A percentile compares a stretch with the other conserved stretches of the same genome.
These are phyloP conservation scores for Budorcas taxicolor DNA, from an alignment of 2,113 vertebrate species.

Conservation along the genomic window DNA sequence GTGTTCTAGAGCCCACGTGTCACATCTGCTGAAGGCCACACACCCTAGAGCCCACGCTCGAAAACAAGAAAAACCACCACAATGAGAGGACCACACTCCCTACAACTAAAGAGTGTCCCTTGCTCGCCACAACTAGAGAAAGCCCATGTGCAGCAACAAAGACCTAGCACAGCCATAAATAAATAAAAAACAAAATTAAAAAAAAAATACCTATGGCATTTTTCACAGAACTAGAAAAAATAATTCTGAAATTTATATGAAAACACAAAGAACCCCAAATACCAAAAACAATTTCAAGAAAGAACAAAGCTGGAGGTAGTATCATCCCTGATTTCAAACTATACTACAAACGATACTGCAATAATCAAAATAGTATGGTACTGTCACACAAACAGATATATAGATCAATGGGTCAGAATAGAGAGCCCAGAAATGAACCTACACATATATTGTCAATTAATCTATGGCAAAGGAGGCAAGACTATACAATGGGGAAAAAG, in stretches of 20 bases:
- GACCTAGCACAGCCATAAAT: not conserved
- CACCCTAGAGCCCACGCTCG: not conserved
- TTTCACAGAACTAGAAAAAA: not conserved
- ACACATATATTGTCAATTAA: not conserved
- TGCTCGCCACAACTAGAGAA: not conserved
- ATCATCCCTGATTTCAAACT: not conserved
- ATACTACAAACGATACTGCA: not conserved
- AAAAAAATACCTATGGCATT: not conserved
- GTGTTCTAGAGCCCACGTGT: not conserved
- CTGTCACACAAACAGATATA: not conserved
- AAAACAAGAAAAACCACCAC: not conserved
- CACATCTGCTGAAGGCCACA: not conserved
- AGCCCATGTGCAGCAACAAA: not conserved
- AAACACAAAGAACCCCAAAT: not conserved
- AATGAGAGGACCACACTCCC: not conserved
- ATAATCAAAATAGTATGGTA: not conserved
- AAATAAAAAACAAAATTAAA: not conserved
- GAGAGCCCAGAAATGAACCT: not conserved
- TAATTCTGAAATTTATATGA: not conserved
- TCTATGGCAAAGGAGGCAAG: not conserved
- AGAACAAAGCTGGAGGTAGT: not conserved
- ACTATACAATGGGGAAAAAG: not conserved
- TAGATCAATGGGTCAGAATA: not conserved
- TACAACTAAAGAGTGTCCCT: not conserved
- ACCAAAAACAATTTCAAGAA: not conserved